Conservation (phyloP, 2,113 vertebrate species). For the Apistogramma diplotaenia region DNA sequence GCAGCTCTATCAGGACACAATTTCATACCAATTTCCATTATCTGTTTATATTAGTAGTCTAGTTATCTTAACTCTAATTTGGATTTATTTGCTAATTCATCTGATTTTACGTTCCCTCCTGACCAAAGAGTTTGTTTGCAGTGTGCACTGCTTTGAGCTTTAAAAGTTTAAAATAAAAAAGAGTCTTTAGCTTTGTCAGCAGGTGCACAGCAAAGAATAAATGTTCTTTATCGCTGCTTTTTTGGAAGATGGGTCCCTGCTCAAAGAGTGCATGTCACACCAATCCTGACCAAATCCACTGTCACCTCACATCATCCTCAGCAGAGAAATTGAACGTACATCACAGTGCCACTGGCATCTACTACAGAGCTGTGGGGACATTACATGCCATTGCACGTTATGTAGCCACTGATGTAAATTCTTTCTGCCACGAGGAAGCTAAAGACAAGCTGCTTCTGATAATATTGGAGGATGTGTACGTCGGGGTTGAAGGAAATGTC, state of each 20-base stretch:
- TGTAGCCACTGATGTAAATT: constrained; percentile 53
- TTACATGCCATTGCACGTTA: constrained; percentile 76
- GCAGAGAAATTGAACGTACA: constrained; percentile 57
- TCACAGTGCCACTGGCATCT: constrained; percentile 60
- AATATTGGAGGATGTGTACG: constrained; percentile 45
- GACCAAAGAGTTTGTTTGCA: neutral
- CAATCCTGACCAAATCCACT: constrained; percentile 59
- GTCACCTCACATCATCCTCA: constrained; percentile 73
- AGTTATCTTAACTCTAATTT: neutral
- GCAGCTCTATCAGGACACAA: neutral
- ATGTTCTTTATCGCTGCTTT: constrained; percentile 25
- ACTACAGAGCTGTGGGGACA: constrained; percentile 66
- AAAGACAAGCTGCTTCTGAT: constrained; percentile 61
- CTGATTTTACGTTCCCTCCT: neutral
- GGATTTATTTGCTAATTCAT: neutral
- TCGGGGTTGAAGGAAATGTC: constrained; percentile 18
- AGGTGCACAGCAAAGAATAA: constrained; percentile 23
- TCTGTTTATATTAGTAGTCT: neutral
- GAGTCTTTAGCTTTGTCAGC: neutral
- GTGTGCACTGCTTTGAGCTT: neutral
- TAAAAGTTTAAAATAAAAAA: neutral
- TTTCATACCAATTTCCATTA: neutral
- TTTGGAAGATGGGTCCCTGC: constrained; percentile 7
- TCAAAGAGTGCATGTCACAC: constrained; percentile 55
- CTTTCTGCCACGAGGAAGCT: constrained; percentile 65